Evolutionary conservation across 2,888 invertebrate genomes (phyloP).

Genomic region (Drosophila nr. perissopoda): DNA sequence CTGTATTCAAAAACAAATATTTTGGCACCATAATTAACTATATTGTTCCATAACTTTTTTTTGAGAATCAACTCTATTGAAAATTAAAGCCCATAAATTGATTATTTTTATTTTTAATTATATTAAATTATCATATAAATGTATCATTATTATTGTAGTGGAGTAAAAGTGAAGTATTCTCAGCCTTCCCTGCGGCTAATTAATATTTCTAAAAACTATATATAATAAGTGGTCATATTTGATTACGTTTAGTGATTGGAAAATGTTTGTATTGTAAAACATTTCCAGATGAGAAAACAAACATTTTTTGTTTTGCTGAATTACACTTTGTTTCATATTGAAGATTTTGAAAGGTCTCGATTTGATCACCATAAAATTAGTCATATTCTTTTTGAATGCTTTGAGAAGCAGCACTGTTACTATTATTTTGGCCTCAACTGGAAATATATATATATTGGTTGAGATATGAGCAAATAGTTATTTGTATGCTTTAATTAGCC

Average conservation of each 20-base stretch:
- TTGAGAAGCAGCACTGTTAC: neutral
- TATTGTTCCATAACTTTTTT: neutral
- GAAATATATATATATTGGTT: neutral
- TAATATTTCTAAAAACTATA: neutral
- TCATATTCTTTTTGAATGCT: neutral
- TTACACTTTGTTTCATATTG: neutral
- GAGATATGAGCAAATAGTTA: neutral
- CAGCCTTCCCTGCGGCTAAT: neutral
- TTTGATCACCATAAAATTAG: neutral
- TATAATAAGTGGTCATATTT: neutral
- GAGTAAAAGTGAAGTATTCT: neutral
- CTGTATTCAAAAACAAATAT: neutral
- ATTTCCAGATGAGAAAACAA: neutral
- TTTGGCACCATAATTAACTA: neutral
- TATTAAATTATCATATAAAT: neutral
- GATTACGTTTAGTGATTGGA: neutral
- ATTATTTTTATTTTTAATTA: neutral
- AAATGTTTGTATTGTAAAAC: neutral
- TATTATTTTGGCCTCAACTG: neutral
- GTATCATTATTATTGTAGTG: neutral
- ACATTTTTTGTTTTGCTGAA: neutral
- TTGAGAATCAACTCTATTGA: neutral
- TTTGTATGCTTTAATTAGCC: neutral
- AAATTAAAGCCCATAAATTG: neutral
- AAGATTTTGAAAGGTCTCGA: neutral